Conservation (phyloP, 2,797 vertebrate genomes). For the Neoniphon sammara region DNA sequence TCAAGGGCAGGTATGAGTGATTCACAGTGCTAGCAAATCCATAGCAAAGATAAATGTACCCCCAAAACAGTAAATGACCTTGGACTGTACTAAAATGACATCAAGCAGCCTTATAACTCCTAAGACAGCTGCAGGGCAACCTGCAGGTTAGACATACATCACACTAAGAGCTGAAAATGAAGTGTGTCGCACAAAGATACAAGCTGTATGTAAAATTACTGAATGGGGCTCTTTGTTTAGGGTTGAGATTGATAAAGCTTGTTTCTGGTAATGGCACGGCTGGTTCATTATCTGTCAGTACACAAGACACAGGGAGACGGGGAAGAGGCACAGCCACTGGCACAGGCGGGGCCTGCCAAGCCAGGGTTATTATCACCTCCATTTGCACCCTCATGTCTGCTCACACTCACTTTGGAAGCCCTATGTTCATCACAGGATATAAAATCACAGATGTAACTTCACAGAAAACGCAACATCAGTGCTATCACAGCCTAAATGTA, state of each 20-base stretch:
- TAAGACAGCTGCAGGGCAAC: constrained; percentile 17
- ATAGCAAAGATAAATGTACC: constrained; percentile 49
- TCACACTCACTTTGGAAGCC: constrained; percentile 39
- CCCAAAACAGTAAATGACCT: constrained; percentile 48
- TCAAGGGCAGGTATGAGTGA: constrained; percentile 42
- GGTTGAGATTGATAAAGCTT: constrained; percentile 60
- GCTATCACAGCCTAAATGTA: constrained; percentile 55
- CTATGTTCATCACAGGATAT: constrained; percentile 35
- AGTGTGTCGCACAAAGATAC: constrained; percentile 37
- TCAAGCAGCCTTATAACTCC: constrained; percentile 4
- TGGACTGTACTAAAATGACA: constrained; percentile 26
- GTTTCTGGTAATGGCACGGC: constrained; percentile 55
- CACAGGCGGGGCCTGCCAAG: constrained; percentile 29
- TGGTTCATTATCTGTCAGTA: constrained; percentile 62
- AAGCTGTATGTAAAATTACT: constrained; percentile 47
- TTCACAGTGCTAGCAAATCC: constrained; percentile 30
- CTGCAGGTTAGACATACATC: constrained; percentile 48
- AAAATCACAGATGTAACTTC: constrained; percentile 38
- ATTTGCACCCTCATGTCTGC: constrained; percentile 53
- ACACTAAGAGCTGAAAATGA: constrained; percentile 54
- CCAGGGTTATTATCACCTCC: constrained; percentile 44
- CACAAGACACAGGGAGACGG: constrained; percentile 23
- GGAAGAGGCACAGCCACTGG: constrained; percentile 36
- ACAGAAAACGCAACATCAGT: constrained; percentile 39
- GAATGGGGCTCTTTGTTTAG: constrained; percentile 45